A percentile compares a stretch with the other conserved stretches of the same genome.
Evolutionary conservation across 2,797 vertebrate genomes (phyloP).

Genomic region (Premnoplex brunnescens): DNA sequence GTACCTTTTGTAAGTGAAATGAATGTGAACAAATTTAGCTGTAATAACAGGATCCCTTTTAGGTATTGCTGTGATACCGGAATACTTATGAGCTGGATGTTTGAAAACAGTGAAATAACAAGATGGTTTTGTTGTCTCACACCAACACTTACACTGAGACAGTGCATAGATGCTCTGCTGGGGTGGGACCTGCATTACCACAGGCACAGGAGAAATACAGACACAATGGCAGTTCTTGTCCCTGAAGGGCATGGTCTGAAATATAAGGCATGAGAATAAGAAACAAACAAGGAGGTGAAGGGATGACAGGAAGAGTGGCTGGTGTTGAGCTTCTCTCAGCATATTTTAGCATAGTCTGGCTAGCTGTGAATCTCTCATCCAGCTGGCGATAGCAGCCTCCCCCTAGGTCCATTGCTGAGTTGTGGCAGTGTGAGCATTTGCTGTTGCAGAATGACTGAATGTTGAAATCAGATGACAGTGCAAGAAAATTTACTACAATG

Average conservation of each 20-base stretch:
- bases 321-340: not conserved
- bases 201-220: not conserved
- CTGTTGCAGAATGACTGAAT: not conserved
- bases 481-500: not conserved
- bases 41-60: conserved; percentile 2
- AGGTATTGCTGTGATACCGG: not conserved
- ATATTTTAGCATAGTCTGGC: conserved; percentile 34
- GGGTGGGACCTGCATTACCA: not conserved
- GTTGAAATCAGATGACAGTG: not conserved
- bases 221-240: not conserved
- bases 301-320: not conserved
- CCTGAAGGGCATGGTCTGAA: not conserved
- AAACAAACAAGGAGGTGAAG: not conserved
- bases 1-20: conserved; percentile 8
- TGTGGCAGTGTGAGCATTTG: not conserved
- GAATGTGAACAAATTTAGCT: conserved; percentile 14
- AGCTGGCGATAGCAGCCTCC: not conserved
- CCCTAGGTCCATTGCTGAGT: not conserved
- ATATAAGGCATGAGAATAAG: not conserved
- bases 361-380: conserved; percentile 9
- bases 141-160: not conserved
- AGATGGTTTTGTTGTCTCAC: conserved; percentile 1
- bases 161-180: rapidly evolving
- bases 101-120: conserved; percentile 26
- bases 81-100: conserved; percentile 7